Base-by-base conservation (phyloP, 2,888 invertebrate species). In the Drosophila maculinotata region DNA sequence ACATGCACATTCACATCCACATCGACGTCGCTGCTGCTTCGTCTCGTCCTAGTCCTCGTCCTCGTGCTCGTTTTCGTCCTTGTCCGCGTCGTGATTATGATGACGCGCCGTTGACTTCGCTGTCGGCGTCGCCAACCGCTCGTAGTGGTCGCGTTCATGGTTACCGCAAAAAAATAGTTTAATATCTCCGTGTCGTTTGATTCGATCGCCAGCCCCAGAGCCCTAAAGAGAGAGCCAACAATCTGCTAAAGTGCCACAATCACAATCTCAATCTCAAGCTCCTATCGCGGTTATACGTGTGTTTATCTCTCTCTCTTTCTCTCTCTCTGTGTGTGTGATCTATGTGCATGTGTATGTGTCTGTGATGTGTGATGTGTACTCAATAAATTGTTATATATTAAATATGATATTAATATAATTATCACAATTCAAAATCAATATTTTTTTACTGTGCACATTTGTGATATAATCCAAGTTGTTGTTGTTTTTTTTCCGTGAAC, bases 161-260 rank as follows among this genome's bases (percentile, higher is more conserved):
- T 90, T 90, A 90, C 90, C 91, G 89, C 91, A 90, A 91, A 90
- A 79, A 91, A 91, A 90, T 91, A 89, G 90, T 91, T 91, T 91
- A 90, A 91, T 90, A 90, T 89, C 90, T 89, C 84, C 89, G 90
- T 85, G 90, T 90, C 91, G 88, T 90, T 89, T 88, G 91, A 90
- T 89, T 90, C 90, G 90, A 91, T 90, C 89, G 86, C 88, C 89
- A 83, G 88, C 54, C 59, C 30, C 49, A 69, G 74, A 52, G 66
- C 51, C 31, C 49, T 9, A 49, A 48, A 26, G 4, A 48, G 38
- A 45, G 44, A 53, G 45, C 23, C 39, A 30, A 54, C 14, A 30
- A 53, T 14, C 48, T 38, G 25, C 38, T 26, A 20, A 23, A 63
- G 36, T 36, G 47, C 33, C 41, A 35, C 9, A 26, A 51, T 49